Conservation (phyloP, 2,888 invertebrate species). For the Eupeodes latifasciatus region DNA sequence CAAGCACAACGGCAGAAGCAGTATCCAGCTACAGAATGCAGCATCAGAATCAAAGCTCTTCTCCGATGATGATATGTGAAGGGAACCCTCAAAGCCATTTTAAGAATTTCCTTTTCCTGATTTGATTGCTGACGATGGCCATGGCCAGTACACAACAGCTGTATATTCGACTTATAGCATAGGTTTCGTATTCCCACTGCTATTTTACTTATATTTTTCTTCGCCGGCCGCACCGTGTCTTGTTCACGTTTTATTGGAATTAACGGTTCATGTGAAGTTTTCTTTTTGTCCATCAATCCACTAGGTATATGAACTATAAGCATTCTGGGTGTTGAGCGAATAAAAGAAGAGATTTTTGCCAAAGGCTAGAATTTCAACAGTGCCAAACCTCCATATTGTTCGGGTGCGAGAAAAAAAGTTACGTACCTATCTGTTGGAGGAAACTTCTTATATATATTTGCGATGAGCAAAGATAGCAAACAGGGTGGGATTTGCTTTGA, state of each 20-base stretch:
- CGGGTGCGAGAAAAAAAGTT: slow-evolving; percentile 15
- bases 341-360: slow-evolving; percentile 5
- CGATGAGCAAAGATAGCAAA: slow-evolving; percentile 5
- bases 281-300: slow-evolving; percentile 28
- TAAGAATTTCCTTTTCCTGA: slow-evolving; percentile 74
- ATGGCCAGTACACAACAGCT: slow-evolving; percentile 34
- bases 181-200: not conserved
- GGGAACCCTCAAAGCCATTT: slow-evolving; percentile 56
- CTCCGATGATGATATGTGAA: slow-evolving; percentile 1
- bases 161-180: not conserved
- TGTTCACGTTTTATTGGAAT: slow-evolving; percentile 40
- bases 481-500: slow-evolving; percentile 1
- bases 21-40: not conserved
- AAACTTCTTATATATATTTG: not conserved
- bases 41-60: slow-evolving; percentile 14
- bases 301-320: not conserved
- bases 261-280: slow-evolving; percentile 59
- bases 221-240: not conserved
- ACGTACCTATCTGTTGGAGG: slow-evolving; percentile 1
- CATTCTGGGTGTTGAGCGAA: slow-evolving; percentile 41
- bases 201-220: not conserved
- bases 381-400: slow-evolving; percentile 55
- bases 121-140: slow-evolving; percentile 50
- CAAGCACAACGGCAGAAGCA: slow-evolving; percentile 4
- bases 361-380: slow-evolving; percentile 47